Conservation (phyloP, 2,113 vertebrate species). For the Gymnobelideus leadbeateri region DNA sequence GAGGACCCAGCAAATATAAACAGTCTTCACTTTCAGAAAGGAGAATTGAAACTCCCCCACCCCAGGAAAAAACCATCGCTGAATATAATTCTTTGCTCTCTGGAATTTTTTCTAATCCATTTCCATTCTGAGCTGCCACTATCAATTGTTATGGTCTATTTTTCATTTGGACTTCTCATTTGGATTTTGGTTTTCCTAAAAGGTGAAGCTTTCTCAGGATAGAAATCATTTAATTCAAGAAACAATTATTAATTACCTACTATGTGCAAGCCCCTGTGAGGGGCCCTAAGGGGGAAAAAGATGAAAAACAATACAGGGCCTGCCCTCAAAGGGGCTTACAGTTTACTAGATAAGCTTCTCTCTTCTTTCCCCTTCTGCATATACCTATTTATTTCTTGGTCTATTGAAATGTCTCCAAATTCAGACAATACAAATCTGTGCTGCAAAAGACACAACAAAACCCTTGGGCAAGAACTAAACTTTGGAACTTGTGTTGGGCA, state of each 20-base stretch:
- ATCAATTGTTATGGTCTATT: constrained; percentile 46
- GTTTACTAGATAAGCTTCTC: not conserved
- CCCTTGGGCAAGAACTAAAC: constrained; percentile 11
- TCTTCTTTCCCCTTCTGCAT: not conserved
- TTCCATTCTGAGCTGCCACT: constrained; percentile 4
- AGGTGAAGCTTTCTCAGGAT: not conserved
- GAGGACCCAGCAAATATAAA: constrained; percentile 56
- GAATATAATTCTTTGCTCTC: not conserved
- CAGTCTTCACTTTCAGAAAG: constrained; percentile 43
- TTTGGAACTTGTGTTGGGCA: not conserved
- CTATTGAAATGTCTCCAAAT: constrained; percentile 30
- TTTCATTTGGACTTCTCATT: constrained; percentile 11
- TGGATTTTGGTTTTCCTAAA: not conserved
- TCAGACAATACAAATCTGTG: not conserved
- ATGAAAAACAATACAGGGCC: not conserved
- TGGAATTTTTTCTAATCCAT: constrained; percentile 22
- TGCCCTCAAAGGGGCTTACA: not conserved
- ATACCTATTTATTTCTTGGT: constrained; percentile 42
- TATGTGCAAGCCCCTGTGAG: not conserved
- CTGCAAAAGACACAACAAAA: constrained; percentile 36
- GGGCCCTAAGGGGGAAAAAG: no score
- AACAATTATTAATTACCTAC: not conserved
- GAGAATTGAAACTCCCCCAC: not conserved
- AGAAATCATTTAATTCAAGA: not conserved
- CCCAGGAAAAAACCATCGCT: constrained; percentile 7